Conservation (phyloP, 2,797 vertebrate species). For the Synaphobranchus kaupii region DNA sequence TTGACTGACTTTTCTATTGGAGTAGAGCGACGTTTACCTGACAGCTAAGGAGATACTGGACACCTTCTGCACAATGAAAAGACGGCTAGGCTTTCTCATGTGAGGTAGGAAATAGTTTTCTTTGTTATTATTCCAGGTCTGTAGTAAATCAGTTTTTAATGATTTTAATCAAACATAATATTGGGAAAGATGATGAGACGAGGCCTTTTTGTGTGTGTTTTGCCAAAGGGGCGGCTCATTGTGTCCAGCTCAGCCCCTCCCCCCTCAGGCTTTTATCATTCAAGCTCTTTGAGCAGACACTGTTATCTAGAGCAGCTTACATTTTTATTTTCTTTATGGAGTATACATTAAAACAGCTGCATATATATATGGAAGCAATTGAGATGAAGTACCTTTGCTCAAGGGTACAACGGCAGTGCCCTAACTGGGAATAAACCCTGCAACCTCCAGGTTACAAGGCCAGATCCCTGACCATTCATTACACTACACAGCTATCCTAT, state of each 20-base stretch:
- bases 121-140: no score
- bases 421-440: neutral
- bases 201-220: no score
- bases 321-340: neutral
- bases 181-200: no score
- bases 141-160: no score
- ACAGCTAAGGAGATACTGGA: neutral
- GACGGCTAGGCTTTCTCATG: no score
- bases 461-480: neutral
- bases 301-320: neutral
- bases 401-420: neutral
- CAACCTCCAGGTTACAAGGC: neutral
- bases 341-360: neutral
- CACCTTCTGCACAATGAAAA: no score
- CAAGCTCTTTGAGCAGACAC: neutral
- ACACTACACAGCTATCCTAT: neutral
- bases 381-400: neutral
- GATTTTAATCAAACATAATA: no score
- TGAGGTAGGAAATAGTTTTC: no score
- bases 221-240: no score
- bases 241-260: no score
- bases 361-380: neutral
- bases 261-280: neutral
- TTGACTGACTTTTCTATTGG: neutral
- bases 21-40: neutral